Evolutionary conservation across 2,888 invertebrate genomes (phyloP), one percentile per base, ranked within the genome.

Genomic region (Xanthia togata): DNA sequence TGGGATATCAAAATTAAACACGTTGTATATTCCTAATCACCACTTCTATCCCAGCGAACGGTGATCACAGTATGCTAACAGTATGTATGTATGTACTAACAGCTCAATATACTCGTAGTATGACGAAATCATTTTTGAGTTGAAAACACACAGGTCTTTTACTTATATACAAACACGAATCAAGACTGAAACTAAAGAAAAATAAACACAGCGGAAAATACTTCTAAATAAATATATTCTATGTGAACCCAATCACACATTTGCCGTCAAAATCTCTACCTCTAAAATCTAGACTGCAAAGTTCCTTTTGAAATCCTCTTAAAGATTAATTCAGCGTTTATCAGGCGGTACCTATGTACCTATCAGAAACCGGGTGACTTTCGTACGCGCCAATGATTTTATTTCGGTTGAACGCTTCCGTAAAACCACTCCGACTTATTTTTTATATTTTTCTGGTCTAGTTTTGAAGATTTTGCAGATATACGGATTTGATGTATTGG

Each of bases 261-360:
- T 50, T n/a, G 4, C 4, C n/a, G 12, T 79, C 67, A 76, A 75
- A 78, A 76, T 74, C 70, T 77, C 75, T 70, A 62, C 67, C 60
- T 82, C 80, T 81, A 82, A 86, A 88, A 83, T 63, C 71, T 81
- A 70, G 76, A 80, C 81, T 77, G 72, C 73, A 83, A 81, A 81
- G 75, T 79, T 87, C 79, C 80, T 79, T 86, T 87, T 81, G 82
- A 90, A 91, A 89, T 88, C 88, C 86, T 88, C 87, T 90, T 83
- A 87, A 83, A 89, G 85, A 88, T 91, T 91, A 90, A 90, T 90
- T 89, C 87, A 82, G 83, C 87, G 90, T 87, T 85, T 79, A 82
- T 86, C 83, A 86, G 86, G 87, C 74, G 70, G 85, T 78, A 82
- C 79, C 72, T 72, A 78, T 67, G 74, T 81, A 75, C 89, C 82